These are phyloP conservation scores for Dascyllus trimaculatus DNA, from an alignment of 2,113 vertebrate genomes.

Conservation along the genomic window DNA sequence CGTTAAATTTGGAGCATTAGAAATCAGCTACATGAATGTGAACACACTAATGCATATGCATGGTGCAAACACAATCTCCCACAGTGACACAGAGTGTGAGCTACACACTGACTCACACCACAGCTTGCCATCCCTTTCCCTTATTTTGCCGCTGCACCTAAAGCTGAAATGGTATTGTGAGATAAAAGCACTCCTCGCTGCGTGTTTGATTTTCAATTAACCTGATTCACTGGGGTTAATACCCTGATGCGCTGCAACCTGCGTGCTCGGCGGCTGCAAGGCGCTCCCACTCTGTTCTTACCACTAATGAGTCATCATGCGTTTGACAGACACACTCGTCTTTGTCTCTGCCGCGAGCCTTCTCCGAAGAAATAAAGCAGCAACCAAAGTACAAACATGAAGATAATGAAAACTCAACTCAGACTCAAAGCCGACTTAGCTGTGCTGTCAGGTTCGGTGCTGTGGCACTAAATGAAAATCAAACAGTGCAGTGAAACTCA, in stretches of 20 bases:
- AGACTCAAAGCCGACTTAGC: background rate
- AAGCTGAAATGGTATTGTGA: constrained; percentile 30
- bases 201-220: constrained; percentile 71
- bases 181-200: constrained; percentile 55
- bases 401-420: background rate
- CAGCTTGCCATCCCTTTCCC: background rate
- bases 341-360: constrained; percentile 19
- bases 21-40: constrained; percentile 43
- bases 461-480: background rate
- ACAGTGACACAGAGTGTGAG: constrained; percentile 1
- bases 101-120: constrained; percentile 7
- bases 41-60: constrained; percentile 48
- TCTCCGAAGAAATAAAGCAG: background rate
- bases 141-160: constrained; percentile 7
- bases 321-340: constrained; percentile 3
- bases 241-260: constrained; percentile 9
- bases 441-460: background rate
- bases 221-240: constrained; percentile 60
- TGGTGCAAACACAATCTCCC: constrained; percentile 20
- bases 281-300: constrained; percentile 23
- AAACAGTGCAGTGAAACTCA: background rate
- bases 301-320: constrained; percentile 52
- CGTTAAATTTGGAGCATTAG: constrained; percentile 62
- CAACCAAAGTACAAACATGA: background rate
- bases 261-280: constrained; percentile 3